Evolutionary conservation across 2,113 vertebrate species (phyloP), one percentile per base, ranked within the genome.

Genomic region (Pseudonaja textilis): DNA sequence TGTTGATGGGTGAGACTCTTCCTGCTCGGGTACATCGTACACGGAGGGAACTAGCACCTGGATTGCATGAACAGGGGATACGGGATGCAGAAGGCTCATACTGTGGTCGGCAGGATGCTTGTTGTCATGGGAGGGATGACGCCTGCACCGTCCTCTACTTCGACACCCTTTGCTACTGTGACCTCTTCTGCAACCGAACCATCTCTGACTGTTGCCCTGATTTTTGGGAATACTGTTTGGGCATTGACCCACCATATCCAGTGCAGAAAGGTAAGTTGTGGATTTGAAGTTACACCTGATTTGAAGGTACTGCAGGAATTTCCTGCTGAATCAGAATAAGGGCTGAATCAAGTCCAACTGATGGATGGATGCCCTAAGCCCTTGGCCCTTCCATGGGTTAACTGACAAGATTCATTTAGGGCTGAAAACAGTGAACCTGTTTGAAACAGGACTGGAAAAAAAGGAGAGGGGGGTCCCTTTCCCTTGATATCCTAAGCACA

Each of bases 141-240:
- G 97, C 91, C 94, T 99, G 99, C 95, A 98, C 98, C 0, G 97
- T 99, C 89, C 98, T 99, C 1, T 99, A 99, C 96, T 97, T 99
- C 94, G 99, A 99, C 92, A 98, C 98, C 29, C 98, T 99, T 96
- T 99, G 99, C 95, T 99, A 99, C 98, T 99, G 99, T 3, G 99
- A 99, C 97, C 98, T 99, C 91, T 99, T 99, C 98, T 99, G 99
- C 97, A 99, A 99, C 97, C 98, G 99, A 92, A 99, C 99, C 0
- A 59, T 99, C 25, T 98, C 99, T 0, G 99, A 99, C 96, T 99
- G 99, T 97, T 99, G 99, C 97, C 99, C 99, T 0, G 99, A 99
- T 96, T 99, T 99, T 97, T 99, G 99, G 99, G 97, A 98, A 1
- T 98, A 98, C 96, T 99, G 99, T 96, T 97, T 99, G 52, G 98